Evolutionary conservation across 2,113 vertebrate genomes (phyloP).

Genomic region (Mionectes macconnelli): DNA sequence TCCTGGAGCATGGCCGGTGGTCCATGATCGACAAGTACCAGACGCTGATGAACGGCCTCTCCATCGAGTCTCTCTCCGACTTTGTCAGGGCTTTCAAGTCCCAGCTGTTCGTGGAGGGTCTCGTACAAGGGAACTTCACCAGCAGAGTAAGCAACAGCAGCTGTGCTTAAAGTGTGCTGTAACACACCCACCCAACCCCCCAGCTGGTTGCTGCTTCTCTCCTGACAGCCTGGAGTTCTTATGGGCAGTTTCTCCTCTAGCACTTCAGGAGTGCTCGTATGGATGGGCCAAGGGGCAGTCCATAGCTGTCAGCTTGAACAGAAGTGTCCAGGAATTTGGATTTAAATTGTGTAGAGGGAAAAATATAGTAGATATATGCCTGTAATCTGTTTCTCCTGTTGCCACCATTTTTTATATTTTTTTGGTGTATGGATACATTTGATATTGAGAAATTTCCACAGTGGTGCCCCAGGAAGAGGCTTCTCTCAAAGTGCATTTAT

Average conservation of each 20-base stretch:
- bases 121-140: slow-evolving; percentile 93
- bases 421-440: not conserved
- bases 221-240: fast-evolving
- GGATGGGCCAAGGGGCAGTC: not conserved
- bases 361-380: not conserved
- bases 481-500: not conserved
- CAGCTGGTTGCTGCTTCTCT: not conserved
- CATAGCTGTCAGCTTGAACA: not conserved
- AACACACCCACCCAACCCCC: fast-evolving
- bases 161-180: fast-evolving
- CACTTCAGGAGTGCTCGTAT: fast-evolving
- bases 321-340: not conserved
- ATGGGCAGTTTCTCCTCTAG: not conserved
- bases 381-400: not conserved
- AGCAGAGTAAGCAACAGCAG: slow-evolving; percentile 79
- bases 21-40: slow-evolving; percentile 91
- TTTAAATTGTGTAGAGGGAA: not conserved
- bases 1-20: slow-evolving; percentile 90
- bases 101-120: slow-evolving; percentile 87
- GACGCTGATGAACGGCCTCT: slow-evolving; percentile 82
- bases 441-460: fast-evolving
- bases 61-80: slow-evolving; percentile 78
- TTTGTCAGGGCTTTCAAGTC: slow-evolving; percentile 86
- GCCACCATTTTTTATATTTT: not conserved
- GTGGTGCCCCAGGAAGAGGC: not conserved